Conservation (phyloP, 2,113 vertebrate genomes). For the Xyliphius kryptos region DNA sequence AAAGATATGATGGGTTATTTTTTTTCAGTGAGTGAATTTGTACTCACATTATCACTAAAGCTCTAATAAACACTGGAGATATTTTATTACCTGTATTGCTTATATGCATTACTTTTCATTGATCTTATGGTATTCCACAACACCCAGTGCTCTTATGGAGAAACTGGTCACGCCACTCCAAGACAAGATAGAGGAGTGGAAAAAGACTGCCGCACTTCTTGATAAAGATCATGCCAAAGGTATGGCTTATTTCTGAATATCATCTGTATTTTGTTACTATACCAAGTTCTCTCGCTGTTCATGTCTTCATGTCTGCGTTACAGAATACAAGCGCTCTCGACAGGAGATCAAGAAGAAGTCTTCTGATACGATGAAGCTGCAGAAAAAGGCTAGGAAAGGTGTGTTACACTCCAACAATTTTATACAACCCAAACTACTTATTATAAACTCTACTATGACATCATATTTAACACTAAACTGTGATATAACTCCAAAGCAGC, state of each 20-base stretch:
- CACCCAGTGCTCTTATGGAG: slow-evolving; percentile 82
- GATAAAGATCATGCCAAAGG: slow-evolving; percentile 98
- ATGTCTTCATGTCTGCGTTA: not conserved
- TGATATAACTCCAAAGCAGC: too few relatives aligned
- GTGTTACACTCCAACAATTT: slow-evolving; percentile 14
- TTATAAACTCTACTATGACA: too few relatives aligned
- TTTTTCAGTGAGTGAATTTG: slow-evolving; percentile 32
- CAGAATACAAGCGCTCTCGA: slow-evolving; percentile 94
- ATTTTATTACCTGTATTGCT: slow-evolving; percentile 6
- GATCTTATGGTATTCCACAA: slow-evolving; percentile 9
- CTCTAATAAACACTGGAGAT: not conserved
- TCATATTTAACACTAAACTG: too few relatives aligned
- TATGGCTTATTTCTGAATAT: too few relatives aligned
- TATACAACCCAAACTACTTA: too few relatives aligned
- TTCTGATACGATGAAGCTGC: too few relatives aligned
- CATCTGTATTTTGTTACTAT: too few relatives aligned
- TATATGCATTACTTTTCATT: slow-evolving; percentile 24
- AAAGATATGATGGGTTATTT: slow-evolving; percentile 38
- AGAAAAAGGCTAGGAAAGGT: slow-evolving; percentile 98
- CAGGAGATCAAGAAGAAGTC: slow-evolving; percentile 98
- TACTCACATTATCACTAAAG: slow-evolving; percentile 7
- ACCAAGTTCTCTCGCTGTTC: not conserved
- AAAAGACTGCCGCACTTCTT: slow-evolving; percentile 89
- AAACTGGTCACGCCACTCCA: slow-evolving; percentile 92
- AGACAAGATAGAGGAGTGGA: slow-evolving; percentile 97